These are phyloP conservation scores for Enoplolaimus lenunculus DNA, from an alignment of 2,888 invertebrate species.

Conservation along the genomic window DNA sequence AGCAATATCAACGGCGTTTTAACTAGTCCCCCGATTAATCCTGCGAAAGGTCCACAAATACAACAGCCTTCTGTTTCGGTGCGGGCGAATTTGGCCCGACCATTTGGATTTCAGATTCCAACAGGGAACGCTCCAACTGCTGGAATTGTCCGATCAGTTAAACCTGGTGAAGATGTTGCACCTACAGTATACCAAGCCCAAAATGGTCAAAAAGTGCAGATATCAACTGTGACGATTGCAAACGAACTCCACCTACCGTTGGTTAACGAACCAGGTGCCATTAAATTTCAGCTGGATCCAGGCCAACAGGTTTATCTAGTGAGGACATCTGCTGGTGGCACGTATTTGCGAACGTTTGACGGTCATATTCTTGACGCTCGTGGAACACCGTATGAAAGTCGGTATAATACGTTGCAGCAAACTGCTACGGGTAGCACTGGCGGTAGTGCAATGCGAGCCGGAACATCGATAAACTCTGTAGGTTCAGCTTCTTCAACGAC, in stretches of 20 bases:
- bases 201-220: neutral
- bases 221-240: neutral
- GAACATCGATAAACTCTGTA: no score
- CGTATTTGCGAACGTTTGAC: constrained; percentile 7
- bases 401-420: no score
- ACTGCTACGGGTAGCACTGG: no score
- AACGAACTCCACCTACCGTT: constrained; percentile 5
- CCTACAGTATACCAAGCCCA: neutral
- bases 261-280: neutral
- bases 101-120: neutral
- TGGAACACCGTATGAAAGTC: constrained; percentile 11
- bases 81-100: neutral
- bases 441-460: no score
- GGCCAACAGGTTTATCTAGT: constrained; percentile 2
- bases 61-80: neutral
- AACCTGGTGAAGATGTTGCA: neutral
- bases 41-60: neutral
- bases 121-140: neutral
- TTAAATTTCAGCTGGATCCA: neutral
- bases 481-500: no score
- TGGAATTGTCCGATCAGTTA: no score
- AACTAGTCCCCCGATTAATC: neutral
- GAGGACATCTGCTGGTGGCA: neutral
- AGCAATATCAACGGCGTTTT: neutral
- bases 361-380: constrained; percentile 19